Conservation (phyloP, 2,888 invertebrate species). For the Petrophora chlorosata region DNA sequence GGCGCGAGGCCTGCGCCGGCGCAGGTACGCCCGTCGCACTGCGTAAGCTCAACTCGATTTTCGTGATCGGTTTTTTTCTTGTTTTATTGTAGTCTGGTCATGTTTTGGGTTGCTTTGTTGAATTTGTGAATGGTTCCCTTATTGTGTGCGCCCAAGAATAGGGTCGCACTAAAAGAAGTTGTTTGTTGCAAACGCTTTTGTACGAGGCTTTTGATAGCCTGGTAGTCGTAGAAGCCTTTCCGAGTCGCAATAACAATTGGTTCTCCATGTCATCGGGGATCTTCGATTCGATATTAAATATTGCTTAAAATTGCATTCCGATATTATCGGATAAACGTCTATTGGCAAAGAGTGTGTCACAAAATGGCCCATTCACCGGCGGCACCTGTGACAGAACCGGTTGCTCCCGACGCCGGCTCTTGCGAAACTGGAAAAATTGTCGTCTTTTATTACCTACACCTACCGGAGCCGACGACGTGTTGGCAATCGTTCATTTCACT, state of each 20-base stretch:
- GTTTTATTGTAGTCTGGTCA: conserved; percentile 73
- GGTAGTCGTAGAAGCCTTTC: conserved; percentile 7
- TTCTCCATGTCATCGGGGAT: conserved; percentile 17
- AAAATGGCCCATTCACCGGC: conserved; percentile 60
- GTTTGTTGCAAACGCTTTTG: conserved; percentile 49
- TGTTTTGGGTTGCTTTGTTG: conserved; percentile 77
- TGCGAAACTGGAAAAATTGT: conserved; percentile 68
- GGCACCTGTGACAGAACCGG: conserved; percentile 75
- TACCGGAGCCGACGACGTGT: conserved; percentile 48
- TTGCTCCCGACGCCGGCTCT: conserved; percentile 60
- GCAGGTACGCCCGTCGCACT: conserved; percentile 72
- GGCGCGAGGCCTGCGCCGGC: conserved; percentile 57
- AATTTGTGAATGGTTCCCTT: conserved; percentile 75
- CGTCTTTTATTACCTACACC: conserved; percentile 60
- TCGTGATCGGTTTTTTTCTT: conserved; percentile 71
- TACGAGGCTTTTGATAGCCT: conserved; percentile 34
- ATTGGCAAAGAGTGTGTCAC: conserved; percentile 53
- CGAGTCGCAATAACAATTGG: conserved; percentile 1
- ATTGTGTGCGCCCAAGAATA: conserved; percentile 50
- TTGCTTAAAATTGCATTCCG: conserved; percentile 39
- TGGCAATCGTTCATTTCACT: conserved; percentile 50
- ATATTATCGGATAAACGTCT: conserved; percentile 53
- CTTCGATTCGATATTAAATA: conserved; percentile 6
- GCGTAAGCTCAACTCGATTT: conserved; percentile 76
- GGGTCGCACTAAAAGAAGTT: conserved; percentile 48